phyloP scores from a whole-genome alignment of 2,113 vertebrate genomes.

The Austrofundulus limnaeus region DNA sequence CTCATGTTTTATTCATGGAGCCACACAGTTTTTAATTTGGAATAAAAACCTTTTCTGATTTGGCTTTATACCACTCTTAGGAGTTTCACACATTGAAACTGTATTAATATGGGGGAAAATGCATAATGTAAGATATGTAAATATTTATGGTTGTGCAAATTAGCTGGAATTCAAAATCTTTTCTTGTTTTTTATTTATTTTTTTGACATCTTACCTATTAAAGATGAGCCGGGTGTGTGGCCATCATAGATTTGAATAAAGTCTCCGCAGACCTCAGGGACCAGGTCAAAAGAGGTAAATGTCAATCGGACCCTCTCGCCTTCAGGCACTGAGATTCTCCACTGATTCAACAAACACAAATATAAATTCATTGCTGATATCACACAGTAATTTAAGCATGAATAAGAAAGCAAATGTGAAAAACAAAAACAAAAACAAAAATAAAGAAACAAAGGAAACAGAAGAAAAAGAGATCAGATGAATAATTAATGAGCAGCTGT shows the following conservation, averaged over 20 bases:
- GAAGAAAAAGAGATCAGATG: no score
- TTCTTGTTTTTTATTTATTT: neutral
- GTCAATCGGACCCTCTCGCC: conserved; percentile 69
- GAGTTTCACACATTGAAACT: neutral
- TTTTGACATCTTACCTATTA: conserved; percentile 48
- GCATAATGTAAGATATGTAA: no score
- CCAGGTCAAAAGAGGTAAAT: conserved; percentile 76
- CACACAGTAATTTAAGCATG: neutral
- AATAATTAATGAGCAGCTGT: neutral
- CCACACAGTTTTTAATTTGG: conserved; percentile 28
- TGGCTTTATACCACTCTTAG: neutral
- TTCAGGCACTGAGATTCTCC: conserved; percentile 71
- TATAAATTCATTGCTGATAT: neutral
- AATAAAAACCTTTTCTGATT: conserved; percentile 28
- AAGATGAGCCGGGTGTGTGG: conserved; percentile 33
- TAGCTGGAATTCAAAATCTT: no score
- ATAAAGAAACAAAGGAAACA: no score
- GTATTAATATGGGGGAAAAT: conserved; percentile 2
- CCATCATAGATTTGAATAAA: conserved; percentile 78
- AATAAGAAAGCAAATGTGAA: no score
- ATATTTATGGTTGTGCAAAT: no score
- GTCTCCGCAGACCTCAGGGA: conserved; percentile 75
- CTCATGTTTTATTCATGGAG: conserved; percentile 50
- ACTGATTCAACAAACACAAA: conserved; percentile 14
- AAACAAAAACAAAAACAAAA: no score